Evolutionary conservation across 2,888 invertebrate species (phyloP).

Genomic region (Ypsolopha scabrella): DNA sequence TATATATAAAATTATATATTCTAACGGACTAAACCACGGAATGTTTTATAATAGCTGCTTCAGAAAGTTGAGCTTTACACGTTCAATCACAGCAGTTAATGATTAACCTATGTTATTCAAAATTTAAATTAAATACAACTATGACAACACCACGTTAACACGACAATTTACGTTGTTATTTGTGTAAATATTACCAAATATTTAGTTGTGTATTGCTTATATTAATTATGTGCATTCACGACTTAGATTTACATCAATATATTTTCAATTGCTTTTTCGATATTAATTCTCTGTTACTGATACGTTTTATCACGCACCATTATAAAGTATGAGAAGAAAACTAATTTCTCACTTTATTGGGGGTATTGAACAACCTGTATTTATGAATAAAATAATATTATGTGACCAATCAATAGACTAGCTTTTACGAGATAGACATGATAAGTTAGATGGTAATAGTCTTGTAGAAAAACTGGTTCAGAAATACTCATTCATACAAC

Average conservation of each 20-base stretch:
- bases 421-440: neutral
- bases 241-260: conserved; percentile 6
- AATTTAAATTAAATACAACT: conserved; percentile 11
- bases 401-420: too few relatives aligned
- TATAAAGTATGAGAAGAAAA: too few relatives aligned
- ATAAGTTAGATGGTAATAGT: neutral
- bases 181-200: conserved; percentile 1
- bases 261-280: neutral
- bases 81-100: conserved; percentile 24
- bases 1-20: too few relatives aligned
- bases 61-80: conserved; percentile 20
- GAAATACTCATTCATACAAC: conserved; percentile 11
- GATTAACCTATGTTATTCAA: conserved; percentile 15
- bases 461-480: conserved; percentile 3
- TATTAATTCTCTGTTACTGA: neutral
- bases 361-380: neutral
- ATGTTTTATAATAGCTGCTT: conserved; percentile 6
- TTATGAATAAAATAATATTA: too few relatives aligned
- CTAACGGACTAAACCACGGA: neutral
- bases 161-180: neutral
- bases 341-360: too few relatives aligned
- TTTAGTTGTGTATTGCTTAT: conserved; percentile 14
- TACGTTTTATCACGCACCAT: too few relatives aligned
- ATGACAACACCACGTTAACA: neutral
- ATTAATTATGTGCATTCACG: conserved; percentile 30